Base-by-base conservation (phyloP, 2,797 vertebrate species). In the Ambastaia sidthimunki region DNA sequence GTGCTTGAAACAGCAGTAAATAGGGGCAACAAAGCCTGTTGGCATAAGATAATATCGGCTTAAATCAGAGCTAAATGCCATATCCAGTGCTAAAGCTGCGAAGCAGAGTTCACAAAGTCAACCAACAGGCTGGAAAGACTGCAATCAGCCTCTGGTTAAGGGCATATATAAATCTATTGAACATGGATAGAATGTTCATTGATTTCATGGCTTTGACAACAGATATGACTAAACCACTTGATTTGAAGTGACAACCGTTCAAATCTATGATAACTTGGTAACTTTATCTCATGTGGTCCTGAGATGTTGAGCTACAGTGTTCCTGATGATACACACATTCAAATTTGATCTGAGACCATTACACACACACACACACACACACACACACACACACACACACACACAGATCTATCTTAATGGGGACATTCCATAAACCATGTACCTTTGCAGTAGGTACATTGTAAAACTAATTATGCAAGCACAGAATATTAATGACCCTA, bases 21-120 rank as follows among this genome's bases (percentile, higher is more conserved):
- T 50, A 78, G 18, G 69, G 62, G 74, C 68, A 44, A 67, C 21
- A 41, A 52, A 54, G 7, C n/a, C 67, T 71, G 68, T 78, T 54
- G 34, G 9, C 71, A 41, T 63, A 62, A 7, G 74, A 78, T 78
- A 41, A 21, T 31, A 78, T 77, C 75, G 18, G 66, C 34, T 78
- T 70, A 60, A 60, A 60, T 60, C 57, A 16, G 12, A 60, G 2
- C 12, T 28, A 28, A 63, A 63, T 63, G 60, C 60, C 60, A 71
- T 34, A 63, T 44, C 67, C 34, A 63, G 19, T 41, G 68, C 57
- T 62, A 25, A 60, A 70, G 37, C 25, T 48, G 34, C 28, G 19
- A n/a, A n/a, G 19, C 57, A 25, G 57, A 19, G 44, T 52, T 52
- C 44, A 62, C 16, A 52, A 52, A 37, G 44, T 48, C 28, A 69